phyloP scores from a whole-genome alignment of 2,113 vertebrate species.

The Anguilla rostrata region DNA sequence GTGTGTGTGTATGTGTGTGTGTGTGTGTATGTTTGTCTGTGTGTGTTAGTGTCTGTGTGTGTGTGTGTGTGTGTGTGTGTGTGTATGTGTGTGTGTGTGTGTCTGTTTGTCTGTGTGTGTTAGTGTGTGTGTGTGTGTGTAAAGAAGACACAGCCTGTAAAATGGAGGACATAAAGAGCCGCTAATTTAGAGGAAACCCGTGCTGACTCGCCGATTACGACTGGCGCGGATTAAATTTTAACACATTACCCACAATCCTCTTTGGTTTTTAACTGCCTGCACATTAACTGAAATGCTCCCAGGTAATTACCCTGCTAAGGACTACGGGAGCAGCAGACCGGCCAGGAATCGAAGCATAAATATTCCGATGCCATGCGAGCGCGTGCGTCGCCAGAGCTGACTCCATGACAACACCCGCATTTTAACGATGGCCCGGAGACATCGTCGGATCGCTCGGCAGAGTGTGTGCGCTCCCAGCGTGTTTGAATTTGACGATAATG shows the following conservation, averaged over 20 bases:
- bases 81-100: no score
- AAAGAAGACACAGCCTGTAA: not conserved
- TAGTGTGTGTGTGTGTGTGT: no score
- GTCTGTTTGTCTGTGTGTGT: no score
- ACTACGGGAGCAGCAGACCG: not conserved
- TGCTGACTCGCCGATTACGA: not conserved
- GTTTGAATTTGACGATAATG: not conserved
- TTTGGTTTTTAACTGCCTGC: not conserved
- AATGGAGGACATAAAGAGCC: not conserved
- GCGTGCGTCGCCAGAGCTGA: not conserved
- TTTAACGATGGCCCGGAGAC: not conserved
- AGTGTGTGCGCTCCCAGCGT: not conserved
- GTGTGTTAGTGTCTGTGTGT: no score
- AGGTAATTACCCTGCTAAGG: not conserved
- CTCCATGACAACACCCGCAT: not conserved
- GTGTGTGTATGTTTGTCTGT: no score
- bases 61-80: no score
- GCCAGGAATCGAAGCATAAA: not conserved
- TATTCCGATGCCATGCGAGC: not conserved
- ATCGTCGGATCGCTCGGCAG: not conserved
- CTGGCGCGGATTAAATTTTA: not conserved
- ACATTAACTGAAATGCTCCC: not conserved
- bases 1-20: no score
- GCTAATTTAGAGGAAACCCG: not conserved
- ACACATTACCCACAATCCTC: not conserved